Evolutionary conservation across 2,113 vertebrate species (phyloP).

Genomic region (Rousettus leschenaultii): DNA sequence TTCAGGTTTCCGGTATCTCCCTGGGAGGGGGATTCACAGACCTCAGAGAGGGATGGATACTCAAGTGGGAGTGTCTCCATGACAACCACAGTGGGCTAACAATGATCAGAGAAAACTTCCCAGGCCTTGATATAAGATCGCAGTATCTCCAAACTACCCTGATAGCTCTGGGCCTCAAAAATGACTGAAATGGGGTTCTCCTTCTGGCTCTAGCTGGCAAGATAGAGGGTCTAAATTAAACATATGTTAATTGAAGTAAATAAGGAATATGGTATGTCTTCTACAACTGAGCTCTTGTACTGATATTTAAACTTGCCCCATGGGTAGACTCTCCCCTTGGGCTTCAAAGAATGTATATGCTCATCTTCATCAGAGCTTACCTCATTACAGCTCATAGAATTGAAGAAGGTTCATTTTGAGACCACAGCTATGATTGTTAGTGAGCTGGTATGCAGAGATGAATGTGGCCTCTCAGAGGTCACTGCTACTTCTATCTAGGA

Average conservation of each 20-base stretch:
- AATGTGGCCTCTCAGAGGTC: not conserved
- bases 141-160: not conserved
- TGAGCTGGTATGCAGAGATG: not conserved
- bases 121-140: not conserved
- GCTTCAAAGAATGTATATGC: not conserved
- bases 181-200: not conserved
- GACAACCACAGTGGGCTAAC: not conserved
- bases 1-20: not conserved
- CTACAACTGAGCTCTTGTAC: not conserved
- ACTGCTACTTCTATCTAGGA: not conserved
- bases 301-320: not conserved
- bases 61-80: not conserved
- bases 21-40: not conserved
- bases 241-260: not conserved
- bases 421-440: not conserved
- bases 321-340: not conserved
- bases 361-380: not conserved
- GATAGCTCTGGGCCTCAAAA: not conserved
- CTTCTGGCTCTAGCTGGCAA: not conserved
- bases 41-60: not conserved
- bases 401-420: not conserved
- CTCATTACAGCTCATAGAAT: not conserved
- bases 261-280: not conserved
- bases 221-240: not conserved
- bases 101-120: not conserved